Conservation (phyloP, 1,140 invertebrate species). For the Heliconius congener region DNA sequence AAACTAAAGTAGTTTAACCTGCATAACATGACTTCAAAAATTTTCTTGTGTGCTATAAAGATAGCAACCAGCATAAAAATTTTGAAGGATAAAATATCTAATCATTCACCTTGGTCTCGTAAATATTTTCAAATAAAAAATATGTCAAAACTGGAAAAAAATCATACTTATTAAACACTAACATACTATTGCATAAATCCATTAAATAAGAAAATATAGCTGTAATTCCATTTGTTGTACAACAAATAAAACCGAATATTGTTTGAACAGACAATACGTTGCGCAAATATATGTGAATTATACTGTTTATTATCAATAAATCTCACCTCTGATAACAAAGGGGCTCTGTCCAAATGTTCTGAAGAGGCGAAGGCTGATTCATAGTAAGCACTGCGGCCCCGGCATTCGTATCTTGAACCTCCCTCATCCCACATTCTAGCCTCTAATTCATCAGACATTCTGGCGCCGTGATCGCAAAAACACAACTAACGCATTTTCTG, state of each 20-base stretch:
- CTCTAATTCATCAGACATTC: slow-evolving; percentile 78
- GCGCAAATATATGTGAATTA: slow-evolving; percentile 16
- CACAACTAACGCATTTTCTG: slow-evolving; percentile 29
- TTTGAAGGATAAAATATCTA: no score
- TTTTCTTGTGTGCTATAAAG: no score
- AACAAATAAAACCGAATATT: slow-evolving; percentile 22
- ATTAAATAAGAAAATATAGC: neutral
- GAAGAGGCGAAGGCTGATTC: slow-evolving; percentile 73
- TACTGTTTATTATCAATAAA: neutral
- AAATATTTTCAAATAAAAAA: neutral
- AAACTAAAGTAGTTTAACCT: no score
- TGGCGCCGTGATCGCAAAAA: slow-evolving; percentile 53
- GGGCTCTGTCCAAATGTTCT: slow-evolving; percentile 73
- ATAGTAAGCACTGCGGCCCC: slow-evolving; percentile 63
- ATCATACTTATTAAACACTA: neutral
- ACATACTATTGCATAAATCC: no score
- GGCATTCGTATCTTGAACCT: slow-evolving; percentile 61
- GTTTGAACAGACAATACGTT: slow-evolving; percentile 17
- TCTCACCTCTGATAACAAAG: slow-evolving; percentile 73
- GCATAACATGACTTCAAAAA: no score
- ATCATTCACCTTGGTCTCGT: no score
- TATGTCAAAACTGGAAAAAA: neutral
- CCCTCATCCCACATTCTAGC: slow-evolving; percentile 76
- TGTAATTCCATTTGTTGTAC: neutral
- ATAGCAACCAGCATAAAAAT: no score